phyloP scores from a whole-genome alignment of 2,888 invertebrate species.

The Eilema caniola region DNA sequence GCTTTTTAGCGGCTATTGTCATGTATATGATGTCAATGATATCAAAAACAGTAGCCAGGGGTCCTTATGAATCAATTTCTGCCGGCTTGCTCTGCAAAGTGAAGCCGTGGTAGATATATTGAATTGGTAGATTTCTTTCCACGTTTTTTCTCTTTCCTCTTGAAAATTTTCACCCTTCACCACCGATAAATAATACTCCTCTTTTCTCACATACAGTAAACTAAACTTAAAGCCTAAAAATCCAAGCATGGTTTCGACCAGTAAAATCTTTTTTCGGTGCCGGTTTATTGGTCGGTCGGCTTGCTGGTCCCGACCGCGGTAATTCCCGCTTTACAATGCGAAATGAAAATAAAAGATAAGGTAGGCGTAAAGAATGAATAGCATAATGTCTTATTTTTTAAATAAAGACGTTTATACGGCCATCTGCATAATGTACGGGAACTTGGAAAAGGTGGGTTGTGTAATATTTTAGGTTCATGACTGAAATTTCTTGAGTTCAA shows the following conservation, averaged over 20 bases:
- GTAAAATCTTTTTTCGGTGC: conserved; percentile 25
- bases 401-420: conserved; percentile 38
- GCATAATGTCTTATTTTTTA: conserved; percentile 37
- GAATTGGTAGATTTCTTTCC: too few species aligned
- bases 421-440: conserved; percentile 12
- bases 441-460: conserved; percentile 10
- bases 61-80: too few species aligned
- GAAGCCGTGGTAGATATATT: too few species aligned
- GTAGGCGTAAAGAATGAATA: conserved; percentile 35
- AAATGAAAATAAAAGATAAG: conserved; percentile 52
- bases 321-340: conserved; percentile 44
- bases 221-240: background rate
- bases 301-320: conserved; percentile 31
- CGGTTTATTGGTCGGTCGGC: conserved; percentile 41
- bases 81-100: too few species aligned
- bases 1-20: too few species aligned
- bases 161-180: too few species aligned
- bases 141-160: too few species aligned
- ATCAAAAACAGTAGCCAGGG: too few species aligned
- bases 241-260: background rate
- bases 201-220: too few species aligned
- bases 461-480: conserved; percentile 6
- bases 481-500: background rate
- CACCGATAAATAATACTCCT: too few species aligned
- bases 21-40: too few species aligned